Percentiles rank a stretch among this genome's conserved stretches.
Conservation (phyloP, 2,113 vertebrate species). For the Mus pahari region DNA sequence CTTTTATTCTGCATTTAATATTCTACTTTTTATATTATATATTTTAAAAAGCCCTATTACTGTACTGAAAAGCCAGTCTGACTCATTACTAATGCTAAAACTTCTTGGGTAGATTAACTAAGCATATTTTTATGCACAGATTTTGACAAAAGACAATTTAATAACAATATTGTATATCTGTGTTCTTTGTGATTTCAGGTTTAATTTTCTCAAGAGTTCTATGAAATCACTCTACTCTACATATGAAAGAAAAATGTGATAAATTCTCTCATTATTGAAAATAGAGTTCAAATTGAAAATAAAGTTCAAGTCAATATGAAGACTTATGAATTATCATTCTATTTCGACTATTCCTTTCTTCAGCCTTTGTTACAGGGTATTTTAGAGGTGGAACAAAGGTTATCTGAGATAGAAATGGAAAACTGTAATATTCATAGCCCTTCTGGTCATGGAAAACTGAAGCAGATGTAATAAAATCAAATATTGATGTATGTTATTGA, state of each 20-base stretch:
- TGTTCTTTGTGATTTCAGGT: not conserved
- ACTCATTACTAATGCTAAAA: not conserved
- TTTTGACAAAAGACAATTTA: not conserved
- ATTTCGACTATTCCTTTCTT: not conserved
- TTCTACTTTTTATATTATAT: not conserved
- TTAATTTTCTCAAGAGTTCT: not conserved
- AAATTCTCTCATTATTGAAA: not conserved
- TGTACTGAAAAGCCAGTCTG: not conserved
- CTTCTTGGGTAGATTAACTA: not conserved
- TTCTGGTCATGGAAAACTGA: not conserved
- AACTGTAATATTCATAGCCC: not conserved
- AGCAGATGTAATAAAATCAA: slow-evolving; percentile 1
- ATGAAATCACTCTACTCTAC: not conserved
- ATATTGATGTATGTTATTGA: not conserved
- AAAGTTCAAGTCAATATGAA: too few relatives aligned
- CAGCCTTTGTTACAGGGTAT: not conserved
- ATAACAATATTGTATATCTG: not conserved
- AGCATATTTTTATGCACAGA: not conserved
- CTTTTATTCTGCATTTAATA: not conserved
- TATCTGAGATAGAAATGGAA: not conserved
- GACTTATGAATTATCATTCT: not conserved
- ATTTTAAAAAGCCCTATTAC: not conserved
- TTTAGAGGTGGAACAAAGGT: not conserved
- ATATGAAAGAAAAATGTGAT: not conserved
- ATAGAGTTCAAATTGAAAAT: not conserved